Evolutionary conservation across 2,797 vertebrate genomes (phyloP).

Genomic region (Brachymystax lenok): DNA sequence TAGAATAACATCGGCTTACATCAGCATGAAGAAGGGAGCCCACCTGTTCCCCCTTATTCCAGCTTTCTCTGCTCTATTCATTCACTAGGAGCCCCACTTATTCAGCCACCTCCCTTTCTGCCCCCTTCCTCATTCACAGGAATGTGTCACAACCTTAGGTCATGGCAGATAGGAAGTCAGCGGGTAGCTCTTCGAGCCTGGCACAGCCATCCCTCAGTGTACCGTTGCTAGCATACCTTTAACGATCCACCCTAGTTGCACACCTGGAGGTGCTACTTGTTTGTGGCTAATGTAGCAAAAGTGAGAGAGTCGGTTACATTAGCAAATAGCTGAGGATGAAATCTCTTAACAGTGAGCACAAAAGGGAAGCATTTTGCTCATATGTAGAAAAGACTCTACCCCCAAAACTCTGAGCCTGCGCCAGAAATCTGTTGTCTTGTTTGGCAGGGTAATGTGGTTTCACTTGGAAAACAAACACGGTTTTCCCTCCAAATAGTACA

Average conservation of each 20-base stretch:
- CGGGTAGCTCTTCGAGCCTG: constrained; percentile 45
- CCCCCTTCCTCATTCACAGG: constrained; percentile 50
- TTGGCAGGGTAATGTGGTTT: constrained; percentile 52
- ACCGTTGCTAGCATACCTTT: constrained; percentile 32
- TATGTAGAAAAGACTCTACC: constrained; percentile 39
- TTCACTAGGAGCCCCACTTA: constrained; percentile 42
- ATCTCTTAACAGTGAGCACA: constrained; percentile 48
- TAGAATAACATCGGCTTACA: constrained; percentile 60
- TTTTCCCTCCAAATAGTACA: constrained; percentile 61
- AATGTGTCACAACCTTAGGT: constrained; percentile 51
- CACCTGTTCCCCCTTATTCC: constrained; percentile 45
- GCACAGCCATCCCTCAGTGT: constrained; percentile 55
- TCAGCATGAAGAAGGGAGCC: constrained; percentile 45
- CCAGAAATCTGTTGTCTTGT: constrained; percentile 60
- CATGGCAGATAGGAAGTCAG: constrained; percentile 43
- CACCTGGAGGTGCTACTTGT: constrained; percentile 60
- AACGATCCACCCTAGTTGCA: constrained; percentile 54
- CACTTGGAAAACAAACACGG: constrained; percentile 55
- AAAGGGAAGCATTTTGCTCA: constrained; percentile 54
- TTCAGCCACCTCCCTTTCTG: constrained; percentile 8
- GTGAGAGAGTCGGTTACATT: constrained; percentile 36
- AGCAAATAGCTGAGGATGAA: constrained; percentile 49
- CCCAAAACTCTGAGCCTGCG: constrained; percentile 47
- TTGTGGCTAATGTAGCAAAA: constrained; percentile 62
- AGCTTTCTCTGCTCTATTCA: constrained; percentile 37